A percentile compares a stretch with the other conserved stretches of the same genome.
These are phyloP conservation scores for Chloroceryle aenea DNA, from an alignment of 2,113 vertebrate genomes.

Conservation along the genomic window DNA sequence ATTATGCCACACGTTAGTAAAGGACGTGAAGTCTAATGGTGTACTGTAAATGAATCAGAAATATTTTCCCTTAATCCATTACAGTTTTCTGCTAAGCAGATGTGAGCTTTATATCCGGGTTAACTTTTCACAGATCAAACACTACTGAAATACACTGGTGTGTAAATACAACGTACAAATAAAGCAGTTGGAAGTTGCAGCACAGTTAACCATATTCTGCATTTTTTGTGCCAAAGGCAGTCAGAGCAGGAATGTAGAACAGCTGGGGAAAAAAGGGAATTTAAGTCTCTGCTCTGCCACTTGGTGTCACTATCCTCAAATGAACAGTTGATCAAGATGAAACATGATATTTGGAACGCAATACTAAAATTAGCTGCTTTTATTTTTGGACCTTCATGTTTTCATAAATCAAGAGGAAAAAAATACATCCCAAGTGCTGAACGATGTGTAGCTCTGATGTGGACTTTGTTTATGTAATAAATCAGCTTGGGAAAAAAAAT, in stretches of 20 bases:
- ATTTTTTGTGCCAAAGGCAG: background rate
- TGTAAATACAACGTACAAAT: background rate
- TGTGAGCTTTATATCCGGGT: background rate
- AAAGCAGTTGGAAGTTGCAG: background rate
- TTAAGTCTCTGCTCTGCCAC: conserved; percentile 7
- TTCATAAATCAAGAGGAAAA: conserved; percentile 39
- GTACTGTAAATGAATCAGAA: background rate
- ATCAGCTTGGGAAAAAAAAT: conserved; percentile 23
- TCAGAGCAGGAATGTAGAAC: background rate
- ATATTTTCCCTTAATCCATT: background rate
- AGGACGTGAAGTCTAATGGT: background rate
- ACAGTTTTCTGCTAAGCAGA: background rate
- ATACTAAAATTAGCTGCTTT: conserved; percentile 1
- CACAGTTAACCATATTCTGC: background rate
- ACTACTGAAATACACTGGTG: background rate
- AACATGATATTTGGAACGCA: background rate
- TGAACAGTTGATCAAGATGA: background rate
- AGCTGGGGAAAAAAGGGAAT: rapidly evolving
- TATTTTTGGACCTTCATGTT: conserved; percentile 37
- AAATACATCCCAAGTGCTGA: background rate
- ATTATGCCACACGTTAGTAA: background rate
- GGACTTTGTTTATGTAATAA: conserved; percentile 50
- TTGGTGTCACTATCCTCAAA: conserved; percentile 61
- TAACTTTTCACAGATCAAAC: background rate
- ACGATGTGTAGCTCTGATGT: background rate